phyloP scores from a whole-genome alignment of 2,113 vertebrate genomes.

The Isichthys henryi region DNA sequence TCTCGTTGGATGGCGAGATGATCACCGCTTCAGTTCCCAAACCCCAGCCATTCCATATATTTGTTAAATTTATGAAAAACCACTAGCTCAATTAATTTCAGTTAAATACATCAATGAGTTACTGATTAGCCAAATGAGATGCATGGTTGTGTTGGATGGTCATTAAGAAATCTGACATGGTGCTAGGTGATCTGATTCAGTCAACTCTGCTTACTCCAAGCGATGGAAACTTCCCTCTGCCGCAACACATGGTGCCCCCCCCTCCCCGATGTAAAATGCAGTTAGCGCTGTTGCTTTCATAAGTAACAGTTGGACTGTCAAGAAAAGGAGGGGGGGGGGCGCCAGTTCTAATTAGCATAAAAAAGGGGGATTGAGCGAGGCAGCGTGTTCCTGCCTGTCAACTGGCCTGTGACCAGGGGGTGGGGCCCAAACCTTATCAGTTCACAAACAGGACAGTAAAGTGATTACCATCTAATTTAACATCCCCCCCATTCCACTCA shows the following conservation, averaged over 20 bases:
- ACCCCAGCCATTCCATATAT: not conserved
- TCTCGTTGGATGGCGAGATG: not conserved
- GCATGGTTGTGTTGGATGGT: not conserved
- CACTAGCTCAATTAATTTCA: not conserved
- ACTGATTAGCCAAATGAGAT: not conserved
- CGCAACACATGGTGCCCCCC: not conserved
- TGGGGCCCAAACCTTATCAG: conserved; percentile 55
- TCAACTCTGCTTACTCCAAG: not conserved
- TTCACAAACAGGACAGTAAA: conserved; percentile 58
- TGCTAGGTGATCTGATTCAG: not conserved
- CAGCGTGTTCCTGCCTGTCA: conserved; percentile 13
- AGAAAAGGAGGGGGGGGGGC: conserved; percentile 43
- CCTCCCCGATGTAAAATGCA: conserved; percentile 33
- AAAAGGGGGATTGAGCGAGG: conserved; percentile 35
- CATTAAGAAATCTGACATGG: not conserved
- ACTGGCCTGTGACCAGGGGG: conserved; percentile 34
- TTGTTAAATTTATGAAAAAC: not conserved
- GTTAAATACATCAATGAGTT: not conserved
- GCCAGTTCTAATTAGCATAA: conserved; percentile 53
- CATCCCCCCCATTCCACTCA: conserved; percentile 51
- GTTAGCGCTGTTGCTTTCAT: conserved; percentile 43
- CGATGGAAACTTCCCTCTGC: not conserved
- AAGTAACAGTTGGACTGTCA: conserved; percentile 39
- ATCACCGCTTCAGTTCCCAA: not conserved
- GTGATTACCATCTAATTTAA: conserved; percentile 70